Evolutionary conservation across 1,140 invertebrate species (phyloP), one percentile per base, ranked within the genome.

Genomic region (Hestina assimilis): DNA sequence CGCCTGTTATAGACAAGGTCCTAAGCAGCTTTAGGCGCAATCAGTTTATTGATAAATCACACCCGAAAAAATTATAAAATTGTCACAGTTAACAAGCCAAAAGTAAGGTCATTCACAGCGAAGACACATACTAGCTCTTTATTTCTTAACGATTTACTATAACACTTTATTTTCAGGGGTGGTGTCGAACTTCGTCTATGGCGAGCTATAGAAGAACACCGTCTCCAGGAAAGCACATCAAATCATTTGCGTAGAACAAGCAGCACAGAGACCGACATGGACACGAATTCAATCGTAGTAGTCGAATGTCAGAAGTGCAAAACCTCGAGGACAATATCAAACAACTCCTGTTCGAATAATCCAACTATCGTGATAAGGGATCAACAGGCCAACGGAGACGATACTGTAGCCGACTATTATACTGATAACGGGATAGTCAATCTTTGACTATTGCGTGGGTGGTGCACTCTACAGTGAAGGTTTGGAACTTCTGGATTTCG

Each of bases 171-270:
- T 69, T 68, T 33, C 70, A 80, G 70, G 55, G 89, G 88, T 7
- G 90, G 89, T 31, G 79, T 87, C 5, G 89, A 91, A 59, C 81
- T 91, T 1, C 77, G 89, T 15, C 69, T 91, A 46, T 91, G 91
- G 91, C 86, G 85, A 4, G 89, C 90, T 1, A 88, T 91, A 20
- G 51, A 84, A 35, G 89, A 91, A 11, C 87, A 90, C 46, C 82
- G 90, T 3, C 47, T 82, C 0, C 72, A 82, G 24, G 54, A 59
- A 3, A 66, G 48, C 12, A 58, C 45, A 11, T 14, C 59, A 2
- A 72, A 73, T 19, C 51, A 69, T 3, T 57, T 75, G 0, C 71
- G 75, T 3, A 68, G 74, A 5, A 74, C 79, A 0, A 89, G 86
- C 62, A 86, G 85, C 43, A 87, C 83, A 0, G 85, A 89, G 28